Conservation (phyloP, 2,797 vertebrate species). For the Muscicapa striata region DNA sequence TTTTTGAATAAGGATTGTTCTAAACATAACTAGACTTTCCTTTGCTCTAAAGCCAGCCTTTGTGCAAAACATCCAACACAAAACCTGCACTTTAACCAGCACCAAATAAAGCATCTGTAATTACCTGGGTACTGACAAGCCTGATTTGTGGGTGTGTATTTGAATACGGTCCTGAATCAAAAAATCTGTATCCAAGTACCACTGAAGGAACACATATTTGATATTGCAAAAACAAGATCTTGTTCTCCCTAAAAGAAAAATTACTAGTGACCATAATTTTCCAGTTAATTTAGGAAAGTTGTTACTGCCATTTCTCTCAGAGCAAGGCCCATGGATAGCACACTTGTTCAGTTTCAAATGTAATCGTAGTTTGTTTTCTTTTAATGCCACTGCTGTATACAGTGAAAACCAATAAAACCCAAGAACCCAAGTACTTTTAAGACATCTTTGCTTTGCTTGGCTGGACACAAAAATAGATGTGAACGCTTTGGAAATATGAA, state of each 20-base stretch:
- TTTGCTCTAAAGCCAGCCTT: not conserved
- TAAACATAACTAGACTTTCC: not conserved
- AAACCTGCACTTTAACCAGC: not conserved
- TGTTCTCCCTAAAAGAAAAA: not conserved
- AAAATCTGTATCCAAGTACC: not conserved
- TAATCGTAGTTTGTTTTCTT: not conserved
- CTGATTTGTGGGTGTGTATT: accelerated
- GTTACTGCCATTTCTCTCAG: not conserved
- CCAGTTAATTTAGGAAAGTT: not conserved
- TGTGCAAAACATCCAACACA: not conserved
- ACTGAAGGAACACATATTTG: not conserved
- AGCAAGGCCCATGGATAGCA: not conserved
- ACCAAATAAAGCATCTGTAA: not conserved
- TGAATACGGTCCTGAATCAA: not conserved
- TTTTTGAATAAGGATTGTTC: not conserved
- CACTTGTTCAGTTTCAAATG: accelerated
- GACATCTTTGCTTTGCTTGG: not conserved
- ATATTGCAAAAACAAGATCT: not conserved
- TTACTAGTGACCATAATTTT: not conserved
- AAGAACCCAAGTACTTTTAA: not conserved
- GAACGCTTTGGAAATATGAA: not conserved
- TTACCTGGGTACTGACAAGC: not conserved
- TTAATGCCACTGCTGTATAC: not conserved
- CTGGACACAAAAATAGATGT: not conserved
- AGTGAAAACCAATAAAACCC: not conserved